Conservation (phyloP, 2,888 invertebrate genomes). For the Synanthedon vespiformis region DNA sequence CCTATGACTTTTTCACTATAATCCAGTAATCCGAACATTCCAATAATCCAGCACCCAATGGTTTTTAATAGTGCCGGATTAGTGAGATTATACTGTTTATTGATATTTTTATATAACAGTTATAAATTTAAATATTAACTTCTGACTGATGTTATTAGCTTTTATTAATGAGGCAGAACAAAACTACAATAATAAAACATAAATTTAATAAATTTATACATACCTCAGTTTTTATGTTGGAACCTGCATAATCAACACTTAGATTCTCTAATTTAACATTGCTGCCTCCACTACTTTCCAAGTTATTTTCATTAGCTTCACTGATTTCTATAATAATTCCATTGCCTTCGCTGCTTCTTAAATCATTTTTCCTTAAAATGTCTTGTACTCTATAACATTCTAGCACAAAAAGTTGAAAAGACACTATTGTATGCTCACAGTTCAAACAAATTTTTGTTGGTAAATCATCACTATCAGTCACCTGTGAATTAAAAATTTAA, state of each 20-base stretch:
- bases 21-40: no score
- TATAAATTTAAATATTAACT: no score
- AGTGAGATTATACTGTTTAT: no score
- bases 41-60: no score
- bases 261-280: slow-evolving; percentile 23
- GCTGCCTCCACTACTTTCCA: neutral
- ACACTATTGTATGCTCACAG: slow-evolving; percentile 60
- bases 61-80: no score
- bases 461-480: slow-evolving; percentile 43
- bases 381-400: slow-evolving; percentile 57
- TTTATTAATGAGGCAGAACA: no score
- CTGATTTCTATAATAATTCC: slow-evolving; percentile 30
- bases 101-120: no score
- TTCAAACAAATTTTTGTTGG: slow-evolving; percentile 53
- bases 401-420: slow-evolving; percentile 52
- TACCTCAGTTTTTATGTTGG: slow-evolving; percentile 21
- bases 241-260: slow-evolving; percentile 14
- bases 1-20: no score
- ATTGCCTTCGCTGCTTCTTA: neutral
- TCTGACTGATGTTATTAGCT: no score
- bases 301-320: slow-evolving; percentile 8
- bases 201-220: slow-evolving; percentile 3
- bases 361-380: slow-evolving; percentile 22
- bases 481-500: slow-evolving; percentile 22
- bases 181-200: neutral